Conservation (phyloP, 2,113 vertebrate genomes). For the Xenus cinereus region DNA sequence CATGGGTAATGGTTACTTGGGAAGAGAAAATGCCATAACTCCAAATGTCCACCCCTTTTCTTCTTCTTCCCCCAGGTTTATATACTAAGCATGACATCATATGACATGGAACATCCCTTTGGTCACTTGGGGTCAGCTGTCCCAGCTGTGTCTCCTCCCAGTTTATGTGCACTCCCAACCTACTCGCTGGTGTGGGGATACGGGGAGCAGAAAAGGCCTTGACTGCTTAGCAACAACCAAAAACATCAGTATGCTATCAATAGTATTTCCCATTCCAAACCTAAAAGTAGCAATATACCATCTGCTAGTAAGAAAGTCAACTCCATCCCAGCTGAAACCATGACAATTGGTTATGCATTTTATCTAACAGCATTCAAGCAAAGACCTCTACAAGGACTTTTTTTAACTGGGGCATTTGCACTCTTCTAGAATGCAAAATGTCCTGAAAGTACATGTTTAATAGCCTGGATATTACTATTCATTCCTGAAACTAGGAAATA, state of each 20-base stretch:
- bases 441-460: neutral
- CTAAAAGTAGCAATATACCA: neutral
- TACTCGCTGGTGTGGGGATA: neutral
- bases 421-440: neutral
- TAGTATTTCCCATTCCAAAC: neutral
- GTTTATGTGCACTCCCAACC: neutral
- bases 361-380: neutral
- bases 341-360: neutral
- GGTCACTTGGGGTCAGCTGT: neutral
- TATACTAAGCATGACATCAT: neutral
- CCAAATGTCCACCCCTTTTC: neutral
- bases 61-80: neutral
- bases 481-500: constrained; percentile 6
- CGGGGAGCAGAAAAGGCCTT: neutral
- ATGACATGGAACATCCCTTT: neutral
- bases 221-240: neutral
- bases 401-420: neutral
- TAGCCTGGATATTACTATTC: neutral
- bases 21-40: neutral
- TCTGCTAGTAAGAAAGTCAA: neutral
- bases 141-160: neutral
- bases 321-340: neutral
- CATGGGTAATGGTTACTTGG: neutral
- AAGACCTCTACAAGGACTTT: neutral
- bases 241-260: neutral